phyloP scores from a whole-genome alignment of 2,113 vertebrate genomes.

The Notarius lentiginosus region DNA sequence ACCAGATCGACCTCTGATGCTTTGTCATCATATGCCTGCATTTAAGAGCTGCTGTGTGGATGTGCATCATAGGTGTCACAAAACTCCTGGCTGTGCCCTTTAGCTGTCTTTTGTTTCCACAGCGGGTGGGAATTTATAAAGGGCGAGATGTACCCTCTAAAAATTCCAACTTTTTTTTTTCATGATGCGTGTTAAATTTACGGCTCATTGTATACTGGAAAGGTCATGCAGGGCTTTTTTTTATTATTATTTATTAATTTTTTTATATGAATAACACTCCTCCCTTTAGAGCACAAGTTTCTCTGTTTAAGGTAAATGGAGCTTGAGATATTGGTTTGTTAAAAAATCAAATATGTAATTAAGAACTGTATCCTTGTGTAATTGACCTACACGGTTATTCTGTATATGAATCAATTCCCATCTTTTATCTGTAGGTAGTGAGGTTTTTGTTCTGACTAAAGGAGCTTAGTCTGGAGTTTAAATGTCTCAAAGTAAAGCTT shows the following conservation, averaged over 20 bases:
- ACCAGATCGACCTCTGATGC: conserved; percentile 62
- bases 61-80: conserved; percentile 16
- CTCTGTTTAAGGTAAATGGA: not conserved
- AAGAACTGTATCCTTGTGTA: not conserved
- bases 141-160: not conserved
- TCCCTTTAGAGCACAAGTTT: not conserved
- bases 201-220: not conserved
- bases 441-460: not conserved
- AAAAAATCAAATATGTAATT: not conserved
- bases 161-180: not conserved
- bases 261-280: not conserved
- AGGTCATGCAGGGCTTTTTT: not conserved
- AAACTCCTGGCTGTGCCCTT: not conserved
- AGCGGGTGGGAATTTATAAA: not conserved
- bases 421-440: not conserved
- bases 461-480: not conserved
- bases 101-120: not conserved
- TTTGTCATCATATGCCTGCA: conserved; percentile 62
- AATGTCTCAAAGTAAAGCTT: not conserved
- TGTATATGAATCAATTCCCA: not conserved
- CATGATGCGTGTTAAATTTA: not conserved
- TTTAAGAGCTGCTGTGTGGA: conserved; percentile 60
- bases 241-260: too few species aligned
- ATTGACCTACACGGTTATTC: not conserved
- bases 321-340: not conserved